Evolutionary conservation across 2,113 vertebrate genomes (phyloP), one percentile per base, ranked within the genome.

Genomic region (Toxostoma redivivum): DNA sequence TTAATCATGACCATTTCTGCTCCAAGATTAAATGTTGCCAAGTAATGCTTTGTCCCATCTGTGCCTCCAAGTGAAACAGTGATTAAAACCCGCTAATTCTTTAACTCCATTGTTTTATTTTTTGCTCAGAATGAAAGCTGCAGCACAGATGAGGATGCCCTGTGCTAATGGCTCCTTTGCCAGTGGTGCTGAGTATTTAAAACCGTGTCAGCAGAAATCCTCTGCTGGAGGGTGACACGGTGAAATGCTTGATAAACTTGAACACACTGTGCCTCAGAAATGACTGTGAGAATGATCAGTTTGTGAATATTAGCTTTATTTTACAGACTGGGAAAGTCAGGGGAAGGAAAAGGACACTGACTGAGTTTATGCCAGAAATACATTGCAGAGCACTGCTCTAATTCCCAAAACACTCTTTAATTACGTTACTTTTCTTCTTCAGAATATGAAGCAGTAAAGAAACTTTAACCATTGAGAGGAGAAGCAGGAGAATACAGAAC

Each of bases 11-110:
- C 85, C 84, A 88, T 94, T 94, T 95, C 94, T 96, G 88, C 65
- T 96, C 90, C 94, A 92, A 96, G 57, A 93, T 57, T 71, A 78
- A 84, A 90, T 25, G 90, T 31, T 90, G 92, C 87, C 93, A 96
- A 96, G 90, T 90, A 94, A 86, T 92, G 85, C 92, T 96, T 74
- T 25, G 76, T 93, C 94, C 90, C 90, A 93, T 92, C 94, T 95
- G 93, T 86, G 94, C 76, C 80, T 95, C 69, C 80, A 79, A 96
- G 72, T 94, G 82, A 95, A 96, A 93, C 67, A 95, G 87, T 83
- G 95, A 96, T 94, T 96, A 96, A 96, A 96, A 95, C 58, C 61
- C 4, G 12, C 79, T 95, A 97, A 96, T 97, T 96, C 94, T 94
- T 94, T 94, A 92, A 94, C 92, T 96, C 90, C 64, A 96, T 95